Evolutionary conservation across 2,113 vertebrate species (phyloP).

Genomic region (Calcarius ornatus): DNA sequence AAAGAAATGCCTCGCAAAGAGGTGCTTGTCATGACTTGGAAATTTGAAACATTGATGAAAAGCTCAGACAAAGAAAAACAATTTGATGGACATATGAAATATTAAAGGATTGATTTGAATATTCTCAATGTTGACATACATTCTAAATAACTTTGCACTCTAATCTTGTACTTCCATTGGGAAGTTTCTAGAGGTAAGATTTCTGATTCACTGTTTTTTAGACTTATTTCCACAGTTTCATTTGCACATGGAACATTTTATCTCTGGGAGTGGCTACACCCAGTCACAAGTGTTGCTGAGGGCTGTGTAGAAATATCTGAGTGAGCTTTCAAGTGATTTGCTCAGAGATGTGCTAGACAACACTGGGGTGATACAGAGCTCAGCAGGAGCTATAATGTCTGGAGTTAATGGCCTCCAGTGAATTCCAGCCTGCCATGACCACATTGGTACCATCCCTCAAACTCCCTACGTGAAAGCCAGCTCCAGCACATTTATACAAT

Average conservation of each 20-base stretch:
- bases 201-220: not conserved
- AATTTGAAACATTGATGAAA: not conserved
- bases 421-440: not conserved
- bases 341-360: not conserved
- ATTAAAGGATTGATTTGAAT: not conserved
- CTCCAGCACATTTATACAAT: not conserved
- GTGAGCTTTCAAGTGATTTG: not conserved
- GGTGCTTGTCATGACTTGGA: not conserved
- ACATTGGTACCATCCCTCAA: not conserved
- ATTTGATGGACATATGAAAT: not conserved
- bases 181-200: not conserved
- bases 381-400: not conserved
- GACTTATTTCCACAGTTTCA: not conserved
- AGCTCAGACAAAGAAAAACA: not conserved
- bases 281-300: not conserved
- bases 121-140: not conserved
- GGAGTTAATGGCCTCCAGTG: not conserved
- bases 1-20: not conserved
- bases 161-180: not conserved
- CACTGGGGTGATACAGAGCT: not conserved
- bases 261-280: not conserved
- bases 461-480: not conserved
- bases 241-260: not conserved
- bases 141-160: not conserved
- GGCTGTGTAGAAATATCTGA: not conserved